phyloP scores from a whole-genome alignment of 1,140 invertebrate genomes.

The Scaptomyza graminum region DNA sequence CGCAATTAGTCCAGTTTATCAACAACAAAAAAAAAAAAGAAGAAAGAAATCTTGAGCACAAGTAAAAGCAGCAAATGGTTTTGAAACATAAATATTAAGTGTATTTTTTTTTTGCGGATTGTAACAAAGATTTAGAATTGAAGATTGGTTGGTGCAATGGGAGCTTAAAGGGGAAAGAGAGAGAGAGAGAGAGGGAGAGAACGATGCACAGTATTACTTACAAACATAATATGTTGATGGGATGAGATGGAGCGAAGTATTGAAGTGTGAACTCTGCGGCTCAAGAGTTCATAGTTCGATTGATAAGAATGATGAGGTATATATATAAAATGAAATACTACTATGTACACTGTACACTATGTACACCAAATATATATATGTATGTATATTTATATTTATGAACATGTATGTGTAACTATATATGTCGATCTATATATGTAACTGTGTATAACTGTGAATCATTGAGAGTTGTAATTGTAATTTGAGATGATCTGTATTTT shows the following conservation, averaged over 20 bases:
- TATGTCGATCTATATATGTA: conserved; percentile 52
- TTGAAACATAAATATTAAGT: conserved; percentile 30
- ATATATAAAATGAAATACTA: conserved; percentile 19
- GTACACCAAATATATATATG: conserved; percentile 28
- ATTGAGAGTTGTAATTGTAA: conserved; percentile 67
- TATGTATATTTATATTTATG: conserved; percentile 36
- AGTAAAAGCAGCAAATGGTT: conserved; percentile 10
- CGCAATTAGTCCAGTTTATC: conserved; percentile 28
- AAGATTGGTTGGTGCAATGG: neutral
- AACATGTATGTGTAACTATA: conserved; percentile 47
- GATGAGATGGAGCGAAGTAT: neutral
- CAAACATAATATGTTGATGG: neutral
- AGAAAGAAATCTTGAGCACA: conserved; percentile 26
- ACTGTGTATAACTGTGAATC: conserved; percentile 74
- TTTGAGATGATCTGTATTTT: conserved; percentile 81
- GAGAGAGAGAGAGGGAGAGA: neutral
- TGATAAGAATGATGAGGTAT: conserved; percentile 24
- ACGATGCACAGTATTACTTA: too few relatives aligned
- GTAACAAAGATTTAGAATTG: neutral
- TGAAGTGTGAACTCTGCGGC: neutral
- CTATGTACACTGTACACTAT: conserved; percentile 42
- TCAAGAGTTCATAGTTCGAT: conserved; percentile 17
- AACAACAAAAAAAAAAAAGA: neutral
- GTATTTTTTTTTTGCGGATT: neutral
- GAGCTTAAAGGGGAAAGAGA: too few relatives aligned